Base-by-base conservation (phyloP, 2,113 vertebrate genomes). In the Neofelis nebulosa region DNA sequence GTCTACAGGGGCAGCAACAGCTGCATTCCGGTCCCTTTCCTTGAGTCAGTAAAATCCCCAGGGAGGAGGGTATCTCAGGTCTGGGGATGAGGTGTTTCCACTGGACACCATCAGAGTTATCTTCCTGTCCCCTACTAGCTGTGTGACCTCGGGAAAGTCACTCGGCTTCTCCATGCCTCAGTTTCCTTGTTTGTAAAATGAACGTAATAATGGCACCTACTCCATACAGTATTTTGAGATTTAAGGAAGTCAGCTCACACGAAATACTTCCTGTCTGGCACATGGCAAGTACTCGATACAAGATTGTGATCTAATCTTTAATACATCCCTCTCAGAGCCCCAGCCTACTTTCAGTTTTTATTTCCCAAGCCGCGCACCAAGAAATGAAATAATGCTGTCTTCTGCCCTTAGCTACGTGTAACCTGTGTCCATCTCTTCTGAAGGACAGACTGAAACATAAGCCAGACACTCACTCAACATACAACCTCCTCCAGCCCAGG, bases 401-500 rank as follows among this genome's bases (percentile, higher is more conserved):
- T 74, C 69, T 29, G 29, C 57, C 48, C 74, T 91, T 23, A 65
- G 50, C 18, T 23, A 45, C 0, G 25, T 31, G n/a, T 41, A 38
- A 33, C 55, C 57, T 10, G 23, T 31, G 23, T 65, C 33, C 16
- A 66, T 63, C 71, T 93, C 33, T 33, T 29, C 41, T 6, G 5
- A 61, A 86, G 13, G n/a, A n/a, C 7, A 84, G 33, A 23, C 23
- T 7, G 5, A 81, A 76, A 15, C 1, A 41, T 8, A 63, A 74
- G 23, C 23, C 10, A 33, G 25, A 36, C 36, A 41, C 2, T 50
- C 29, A 65, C 3, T 23, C 21, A 23, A 31, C 12, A 25, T 16
- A 50, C 6, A 33, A 3, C 7, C 2, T 13, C 1, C 29, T 9
- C n/a, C 5, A 1, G 7, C 61, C 2, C 3, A 8, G 1, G 21